Base-by-base conservation (phyloP, 2,888 invertebrate species). In the Andrena minutula region DNA sequence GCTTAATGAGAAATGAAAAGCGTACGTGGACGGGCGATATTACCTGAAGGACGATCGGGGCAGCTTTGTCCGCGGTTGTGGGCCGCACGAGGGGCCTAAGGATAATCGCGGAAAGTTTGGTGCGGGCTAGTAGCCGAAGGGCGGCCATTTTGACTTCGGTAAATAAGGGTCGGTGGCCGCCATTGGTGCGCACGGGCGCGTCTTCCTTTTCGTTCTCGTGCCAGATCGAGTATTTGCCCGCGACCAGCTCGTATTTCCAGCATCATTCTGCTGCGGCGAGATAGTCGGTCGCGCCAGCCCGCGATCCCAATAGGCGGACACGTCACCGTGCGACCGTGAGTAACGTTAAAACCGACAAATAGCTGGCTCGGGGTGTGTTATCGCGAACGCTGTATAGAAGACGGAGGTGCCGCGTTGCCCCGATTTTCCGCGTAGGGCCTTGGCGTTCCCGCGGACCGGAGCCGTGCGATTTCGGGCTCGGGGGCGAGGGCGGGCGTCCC, bases 121-220 rank as follows among this genome's bases (percentile, higher is more conserved):
- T 83, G 73, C 92, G 90, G 88, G 91, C 87, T 89, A 92, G 86
- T 88, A 90, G 83, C 78, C 92, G 88, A 89, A 93, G 93, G 92
- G 92, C 90, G 80, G 93, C 93, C 93, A 93, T 93, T 91, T 93
- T 93, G 92, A 90, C 78, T 90, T 88, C 79, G 86, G 88, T 92
- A 91, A 92, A 91, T 91, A 92, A 92, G 92, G 92, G 93, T 92
- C 92, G 92, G 87, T 90, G 86, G 87, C 90, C 90, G 92, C 92
- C 93, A 93, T 93, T 93, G 91, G 90, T 90, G 92, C 90, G 90
- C 91, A 91, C 92, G 92, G 91, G 92, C 91, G 93, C 93, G 93
- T 93, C 93, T 92, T 92, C 89, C 90, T 91, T 92, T 87, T 88
- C 90, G 89, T 89, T 89, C 89, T 85, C 84, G 87, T 83, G 87